These are phyloP conservation scores for Diploptera punctata DNA, from an alignment of 2,888 invertebrate species.

Conservation along the genomic window DNA sequence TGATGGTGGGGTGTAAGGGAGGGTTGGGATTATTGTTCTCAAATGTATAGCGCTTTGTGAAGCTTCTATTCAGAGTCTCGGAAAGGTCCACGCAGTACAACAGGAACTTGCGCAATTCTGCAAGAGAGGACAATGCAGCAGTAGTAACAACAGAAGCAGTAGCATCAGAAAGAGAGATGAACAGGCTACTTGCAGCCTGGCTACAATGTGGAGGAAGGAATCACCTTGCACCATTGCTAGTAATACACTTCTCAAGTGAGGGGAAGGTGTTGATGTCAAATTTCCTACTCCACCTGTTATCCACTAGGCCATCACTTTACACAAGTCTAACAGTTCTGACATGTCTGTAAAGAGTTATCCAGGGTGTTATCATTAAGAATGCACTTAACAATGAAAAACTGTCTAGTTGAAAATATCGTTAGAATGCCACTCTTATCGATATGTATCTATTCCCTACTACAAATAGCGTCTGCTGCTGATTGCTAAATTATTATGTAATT, in stretches of 20 bases:
- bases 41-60: conserved; percentile 45
- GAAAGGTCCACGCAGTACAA: conserved; percentile 39
- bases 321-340: too few species aligned
- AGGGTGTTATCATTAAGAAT: too few species aligned
- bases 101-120: conserved; percentile 39
- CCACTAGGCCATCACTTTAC: too few species aligned
- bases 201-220: conserved; percentile 11
- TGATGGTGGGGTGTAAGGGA: not conserved
- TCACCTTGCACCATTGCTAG: not conserved
- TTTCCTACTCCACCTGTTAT: not conserved
- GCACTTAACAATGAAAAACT: too few species aligned
- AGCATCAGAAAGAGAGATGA: conserved; percentile 16
- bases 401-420: too few species aligned
- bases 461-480: too few species aligned
- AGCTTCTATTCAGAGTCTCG: conserved; percentile 42
- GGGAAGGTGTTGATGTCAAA: not conserved
- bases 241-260: not conserved
- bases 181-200: conserved; percentile 13
- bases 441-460: too few species aligned
- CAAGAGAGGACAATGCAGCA: conserved; percentile 40
- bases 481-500: too few species aligned
- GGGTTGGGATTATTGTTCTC: conserved; percentile 43
- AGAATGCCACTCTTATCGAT: too few species aligned
- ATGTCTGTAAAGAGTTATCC: too few species aligned
- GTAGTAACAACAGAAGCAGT: conserved; percentile 8